Conservation (phyloP, 2,888 invertebrate species). For the Pherbina coryleti region DNA sequence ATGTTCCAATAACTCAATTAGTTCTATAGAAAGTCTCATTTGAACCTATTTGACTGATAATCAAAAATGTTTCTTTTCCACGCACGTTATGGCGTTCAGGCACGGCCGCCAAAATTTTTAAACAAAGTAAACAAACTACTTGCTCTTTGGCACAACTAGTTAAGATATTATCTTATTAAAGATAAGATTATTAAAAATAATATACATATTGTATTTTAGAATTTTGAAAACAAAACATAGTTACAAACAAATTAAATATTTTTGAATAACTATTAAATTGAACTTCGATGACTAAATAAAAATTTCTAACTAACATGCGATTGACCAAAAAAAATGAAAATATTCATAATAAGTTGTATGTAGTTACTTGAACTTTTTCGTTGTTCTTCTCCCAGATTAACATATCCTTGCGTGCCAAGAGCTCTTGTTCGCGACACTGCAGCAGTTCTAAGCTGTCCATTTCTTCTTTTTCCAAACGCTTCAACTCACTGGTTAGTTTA, state of each 20-base stretch:
- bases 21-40: no score
- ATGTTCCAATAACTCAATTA: no score
- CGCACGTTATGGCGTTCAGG: no score
- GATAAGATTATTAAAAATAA: no score
- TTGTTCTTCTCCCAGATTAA: slow-evolving; percentile 69
- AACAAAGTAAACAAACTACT: no score
- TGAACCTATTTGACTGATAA: no score
- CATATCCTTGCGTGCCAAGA: slow-evolving; percentile 68
- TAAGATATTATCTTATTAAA: no score
- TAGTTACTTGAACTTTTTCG: slow-evolving; percentile 68
- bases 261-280: background rate
- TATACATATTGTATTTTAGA: no score
- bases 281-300: background rate
- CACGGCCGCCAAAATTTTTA: no score
- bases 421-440: slow-evolving; percentile 72
- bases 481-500: slow-evolving; percentile 70
- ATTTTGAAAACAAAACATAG: no score
- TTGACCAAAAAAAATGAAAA: background rate
- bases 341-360: background rate
- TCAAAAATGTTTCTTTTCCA: no score
- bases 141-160: no score
- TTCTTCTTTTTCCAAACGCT: slow-evolving; percentile 70
- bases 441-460: slow-evolving; percentile 73
- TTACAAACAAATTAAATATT: slow-evolving; percentile 25
- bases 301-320: slow-evolving; percentile 11